These are phyloP conservation scores for Yponomeuta sedellus DNA, from an alignment of 2,888 invertebrate genomes.

Conservation along the genomic window DNA sequence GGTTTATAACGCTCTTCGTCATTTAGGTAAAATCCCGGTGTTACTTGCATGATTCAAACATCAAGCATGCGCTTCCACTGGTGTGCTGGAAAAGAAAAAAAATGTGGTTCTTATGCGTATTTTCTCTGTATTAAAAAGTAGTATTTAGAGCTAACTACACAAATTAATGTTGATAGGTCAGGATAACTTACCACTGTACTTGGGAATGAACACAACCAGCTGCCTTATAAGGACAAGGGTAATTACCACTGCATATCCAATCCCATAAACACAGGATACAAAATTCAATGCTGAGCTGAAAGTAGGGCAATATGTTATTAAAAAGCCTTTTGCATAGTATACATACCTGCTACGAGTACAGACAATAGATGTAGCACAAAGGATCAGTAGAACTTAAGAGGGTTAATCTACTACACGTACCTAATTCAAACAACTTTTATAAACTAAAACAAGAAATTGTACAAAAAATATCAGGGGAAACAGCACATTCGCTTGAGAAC, in stretches of 20 bases:
- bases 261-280: slow-evolving; percentile 70
- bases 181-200: slow-evolving; percentile 52
- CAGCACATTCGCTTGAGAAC: too few species aligned
- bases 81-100: slow-evolving; percentile 41
- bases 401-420: too few species aligned
- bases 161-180: too few species aligned
- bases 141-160: too few species aligned
- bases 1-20: neutral
- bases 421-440: too few species aligned
- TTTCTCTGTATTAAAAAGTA: too few species aligned
- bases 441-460: too few species aligned
- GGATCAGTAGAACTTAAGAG: too few species aligned
- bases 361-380: too few species aligned
- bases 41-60: slow-evolving; percentile 19
- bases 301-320: slow-evolving; percentile 23
- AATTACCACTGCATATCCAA: slow-evolving; percentile 62
- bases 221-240: slow-evolving; percentile 61
- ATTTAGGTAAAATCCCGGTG: too few species aligned
- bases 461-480: too few species aligned
- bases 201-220: slow-evolving; percentile 62
- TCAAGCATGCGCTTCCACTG: slow-evolving; percentile 50
- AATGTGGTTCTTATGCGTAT: neutral
- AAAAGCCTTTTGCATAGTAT: neutral
- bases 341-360: too few species aligned
- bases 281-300: slow-evolving; percentile 75